Base-by-base conservation (phyloP, 2,888 invertebrate genomes). In the Hyles lineata region DNA sequence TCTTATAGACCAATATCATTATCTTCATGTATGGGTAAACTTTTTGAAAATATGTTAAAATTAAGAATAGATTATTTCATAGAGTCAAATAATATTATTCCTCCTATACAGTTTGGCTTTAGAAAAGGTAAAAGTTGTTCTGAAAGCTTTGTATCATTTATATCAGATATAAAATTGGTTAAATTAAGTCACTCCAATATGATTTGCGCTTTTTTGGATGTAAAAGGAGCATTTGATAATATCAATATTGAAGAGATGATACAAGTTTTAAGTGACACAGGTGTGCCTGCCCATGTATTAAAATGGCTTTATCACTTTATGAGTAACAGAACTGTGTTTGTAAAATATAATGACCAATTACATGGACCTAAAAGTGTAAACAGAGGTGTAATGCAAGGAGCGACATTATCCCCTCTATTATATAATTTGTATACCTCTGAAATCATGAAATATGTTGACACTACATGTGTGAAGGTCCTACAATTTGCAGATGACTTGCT, bases 21-120 rank as follows among this genome's bases (percentile, higher is more conserved):
- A 69, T 72, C 72, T 43, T 72, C 72, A 29, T 74, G 75, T 62
- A 59, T 75, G 2, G 72, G 72, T 32, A 75, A 75, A 72, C 29
- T 74, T 19, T 75, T 75, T 71, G 75, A 75, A 72, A 72, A 71
- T 59, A 74, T 75, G 71, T 35, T 75, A 6, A 72, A 72, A 59
- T 21, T 69, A 19, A 43, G 67, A 15, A 67, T 74, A n/a, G 72
- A 72, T 29, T 62, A 62, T 62, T 72, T 50, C 43, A 17, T 19
- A 21, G 61, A 72, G 61, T 25, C 3, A 19, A 21, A 55, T 55
- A 55, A 19, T 25, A 55, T 58, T 5, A 55, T 58, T 62, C 63
- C 32, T 3, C 29, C 29, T 29, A 29, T 29, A 29, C 29, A 29
- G 29, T 29, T 29, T 29, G 29, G 29, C 29, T 29, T 29, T 29